Conservation (phyloP, 2,113 vertebrate genomes). For the Taxidea taxus region DNA sequence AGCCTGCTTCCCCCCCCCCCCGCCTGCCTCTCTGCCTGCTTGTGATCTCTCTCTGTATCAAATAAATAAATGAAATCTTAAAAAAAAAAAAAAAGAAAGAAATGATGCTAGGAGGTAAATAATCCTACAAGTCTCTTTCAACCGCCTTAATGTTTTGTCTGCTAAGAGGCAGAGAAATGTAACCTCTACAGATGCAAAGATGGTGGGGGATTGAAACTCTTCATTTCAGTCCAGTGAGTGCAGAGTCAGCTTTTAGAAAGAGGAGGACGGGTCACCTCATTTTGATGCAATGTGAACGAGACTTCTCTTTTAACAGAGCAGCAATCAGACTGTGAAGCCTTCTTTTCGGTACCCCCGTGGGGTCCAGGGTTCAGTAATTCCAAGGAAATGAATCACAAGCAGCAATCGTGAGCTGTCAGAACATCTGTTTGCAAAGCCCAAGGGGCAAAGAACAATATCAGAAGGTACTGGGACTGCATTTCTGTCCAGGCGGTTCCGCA, state of each 20-base stretch:
- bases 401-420: conserved; percentile 52
- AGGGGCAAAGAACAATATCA: background rate
- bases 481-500: background rate
- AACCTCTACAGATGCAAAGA: background rate
- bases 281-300: background rate
- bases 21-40: no score
- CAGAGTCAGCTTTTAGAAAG: background rate
- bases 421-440: conserved; percentile 49
- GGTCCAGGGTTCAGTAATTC: background rate
- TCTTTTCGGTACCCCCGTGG: background rate
- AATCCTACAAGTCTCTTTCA: background rate
- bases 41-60: no score
- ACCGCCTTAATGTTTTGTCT: background rate
- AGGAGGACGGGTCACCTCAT: background rate
- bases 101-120: background rate
- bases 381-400: conserved; percentile 48
- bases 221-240: background rate
- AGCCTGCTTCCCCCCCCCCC: no score
- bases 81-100: no score
- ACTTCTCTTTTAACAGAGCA: conserved; percentile 36
- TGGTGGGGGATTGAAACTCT: background rate
- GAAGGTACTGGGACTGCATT: background rate
- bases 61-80: no score
- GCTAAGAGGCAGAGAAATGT: background rate
- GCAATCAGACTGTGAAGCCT: background rate